Conservation (phyloP, 2,113 vertebrate species). For the Ondatra zibethicus region DNA sequence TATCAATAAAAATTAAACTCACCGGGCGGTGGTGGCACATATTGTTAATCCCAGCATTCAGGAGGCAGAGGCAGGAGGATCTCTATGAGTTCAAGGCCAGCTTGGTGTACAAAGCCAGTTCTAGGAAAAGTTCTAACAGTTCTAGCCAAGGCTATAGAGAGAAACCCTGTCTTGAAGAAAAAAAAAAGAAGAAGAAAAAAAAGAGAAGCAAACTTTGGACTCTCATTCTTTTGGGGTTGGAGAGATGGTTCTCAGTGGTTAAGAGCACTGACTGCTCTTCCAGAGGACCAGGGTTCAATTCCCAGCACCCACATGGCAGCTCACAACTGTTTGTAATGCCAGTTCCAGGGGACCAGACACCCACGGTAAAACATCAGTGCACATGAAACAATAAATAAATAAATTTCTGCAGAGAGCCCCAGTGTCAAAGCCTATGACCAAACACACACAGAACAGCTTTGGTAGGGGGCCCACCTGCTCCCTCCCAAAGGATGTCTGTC, state of each 20-base stretch:
- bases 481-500: not conserved
- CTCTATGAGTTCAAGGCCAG: not conserved
- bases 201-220: not conserved
- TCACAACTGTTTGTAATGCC: not conserved
- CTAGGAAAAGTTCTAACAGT: too few relatives aligned
- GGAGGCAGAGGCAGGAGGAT: too few relatives aligned
- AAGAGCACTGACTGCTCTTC: not conserved
- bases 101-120: not conserved
- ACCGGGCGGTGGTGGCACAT: not conserved
- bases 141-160: not conserved
- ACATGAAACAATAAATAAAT: not conserved
- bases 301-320: not conserved
- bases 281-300: not conserved
- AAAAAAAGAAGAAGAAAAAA: too few relatives aligned
- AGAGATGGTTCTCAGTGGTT: not conserved
- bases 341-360: not conserved
- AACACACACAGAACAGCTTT: too few relatives aligned
- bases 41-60: not conserved
- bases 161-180: not conserved
- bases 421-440: fast-evolving
- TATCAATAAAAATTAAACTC: not conserved
- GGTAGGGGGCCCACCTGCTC: not conserved
- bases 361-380: not conserved
- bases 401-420: not conserved
- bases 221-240: not conserved